A percentile compares a stretch with the other conserved stretches of the same genome.
These are phyloP conservation scores for Drosophila setosimentum DNA, from an alignment of 2,888 invertebrate species.

Conservation along the genomic window DNA sequence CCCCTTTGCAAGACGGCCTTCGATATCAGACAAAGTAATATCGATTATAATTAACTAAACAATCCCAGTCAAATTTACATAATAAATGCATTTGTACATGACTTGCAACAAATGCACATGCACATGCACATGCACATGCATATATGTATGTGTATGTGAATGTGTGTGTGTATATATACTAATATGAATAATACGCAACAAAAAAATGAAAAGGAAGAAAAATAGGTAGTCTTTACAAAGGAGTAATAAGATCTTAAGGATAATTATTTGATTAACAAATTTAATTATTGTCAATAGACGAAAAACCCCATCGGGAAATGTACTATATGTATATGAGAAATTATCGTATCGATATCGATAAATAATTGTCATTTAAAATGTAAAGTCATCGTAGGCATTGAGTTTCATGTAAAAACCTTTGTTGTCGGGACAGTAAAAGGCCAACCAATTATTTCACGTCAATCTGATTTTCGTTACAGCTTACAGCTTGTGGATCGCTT, in stretches of 20 bases:
- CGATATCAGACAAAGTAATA: constrained; percentile 6
- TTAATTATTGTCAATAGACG: no score
- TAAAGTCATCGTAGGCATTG: not conserved
- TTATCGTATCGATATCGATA: not conserved
- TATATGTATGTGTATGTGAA: not conserved
- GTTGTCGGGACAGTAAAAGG: not conserved
- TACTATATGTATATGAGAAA: not conserved
- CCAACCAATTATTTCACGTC: not conserved
- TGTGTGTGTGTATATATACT: not conserved
- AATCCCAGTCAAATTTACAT: not conserved
- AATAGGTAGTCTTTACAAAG: not conserved
- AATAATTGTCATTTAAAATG: not conserved
- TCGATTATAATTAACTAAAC: not conserved
- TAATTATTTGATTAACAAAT: not conserved
- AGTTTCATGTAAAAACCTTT: not conserved
- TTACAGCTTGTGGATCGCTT: not conserved
- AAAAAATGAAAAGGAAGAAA: not conserved
- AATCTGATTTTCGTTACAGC: not conserved
- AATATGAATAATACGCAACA: not conserved
- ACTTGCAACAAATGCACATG: not conserved
- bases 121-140: not conserved
- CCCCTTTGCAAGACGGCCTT: not conserved
- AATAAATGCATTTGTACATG: not conserved
- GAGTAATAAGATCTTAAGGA: not conserved
- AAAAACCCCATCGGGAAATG: not conserved